Conservation (phyloP, 2,797 vertebrate genomes). For the Catharus ustulatus region DNA sequence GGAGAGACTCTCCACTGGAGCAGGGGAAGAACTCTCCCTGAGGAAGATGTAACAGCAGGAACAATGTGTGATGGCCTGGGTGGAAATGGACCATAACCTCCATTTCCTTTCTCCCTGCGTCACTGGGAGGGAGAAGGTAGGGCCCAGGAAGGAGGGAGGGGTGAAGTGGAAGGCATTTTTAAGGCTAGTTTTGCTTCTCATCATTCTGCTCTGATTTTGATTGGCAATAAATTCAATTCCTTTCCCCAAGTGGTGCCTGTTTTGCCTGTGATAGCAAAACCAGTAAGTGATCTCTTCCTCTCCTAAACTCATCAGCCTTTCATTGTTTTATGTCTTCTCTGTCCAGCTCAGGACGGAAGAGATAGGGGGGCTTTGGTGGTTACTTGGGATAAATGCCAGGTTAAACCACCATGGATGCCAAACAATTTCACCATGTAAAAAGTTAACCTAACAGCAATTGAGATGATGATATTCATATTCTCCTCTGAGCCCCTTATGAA, state of each 20-base stretch:
- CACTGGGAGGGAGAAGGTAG: not conserved
- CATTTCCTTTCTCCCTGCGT: not conserved
- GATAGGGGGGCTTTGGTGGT: not conserved
- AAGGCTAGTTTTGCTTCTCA: not conserved
- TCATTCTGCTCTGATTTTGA: not conserved
- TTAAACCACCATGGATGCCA: not conserved
- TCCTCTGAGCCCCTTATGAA: not conserved
- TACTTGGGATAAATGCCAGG: not conserved
- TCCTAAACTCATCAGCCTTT: not conserved
- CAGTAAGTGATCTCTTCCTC: not conserved
- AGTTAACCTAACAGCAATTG: not conserved
- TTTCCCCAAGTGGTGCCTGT: not conserved
- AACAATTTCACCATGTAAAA: not conserved
- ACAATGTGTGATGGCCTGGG: not conserved
- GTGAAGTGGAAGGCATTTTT: not conserved
- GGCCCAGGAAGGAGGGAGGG: not conserved
- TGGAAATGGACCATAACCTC: not conserved
- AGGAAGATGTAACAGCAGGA: not conserved
- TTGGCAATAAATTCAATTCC: not conserved
- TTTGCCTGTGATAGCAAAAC: not conserved
- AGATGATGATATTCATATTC: not conserved
- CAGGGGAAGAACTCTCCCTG: not conserved
- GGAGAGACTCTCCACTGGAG: not conserved
- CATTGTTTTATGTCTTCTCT: not conserved
- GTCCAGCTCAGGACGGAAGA: not conserved